phyloP scores from a whole-genome alignment of 2,113 vertebrate genomes.

The Paralichthys olivaceus region DNA sequence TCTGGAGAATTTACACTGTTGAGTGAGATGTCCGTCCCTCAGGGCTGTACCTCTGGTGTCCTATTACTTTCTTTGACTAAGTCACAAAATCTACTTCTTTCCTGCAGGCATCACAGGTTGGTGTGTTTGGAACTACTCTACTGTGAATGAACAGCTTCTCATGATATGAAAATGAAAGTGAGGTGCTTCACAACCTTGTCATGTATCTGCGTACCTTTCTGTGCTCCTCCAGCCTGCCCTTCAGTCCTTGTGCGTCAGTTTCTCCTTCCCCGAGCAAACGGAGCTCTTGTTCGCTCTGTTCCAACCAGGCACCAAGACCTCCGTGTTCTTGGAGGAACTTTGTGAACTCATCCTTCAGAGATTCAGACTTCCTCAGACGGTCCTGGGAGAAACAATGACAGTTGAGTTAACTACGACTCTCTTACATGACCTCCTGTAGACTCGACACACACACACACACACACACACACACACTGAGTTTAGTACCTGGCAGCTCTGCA shows the following conservation, averaged over 20 bases:
- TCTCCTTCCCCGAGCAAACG: constrained; percentile 80
- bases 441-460: neutral
- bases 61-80: too few species aligned
- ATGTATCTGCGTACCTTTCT: constrained; percentile 75
- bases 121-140: too few species aligned
- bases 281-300: constrained; percentile 88
- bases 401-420: neutral
- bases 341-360: constrained; percentile 88
- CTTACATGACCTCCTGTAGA: neutral
- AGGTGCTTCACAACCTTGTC: neutral
- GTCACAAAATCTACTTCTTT: too few species aligned
- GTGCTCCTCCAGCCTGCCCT: constrained; percentile 79
- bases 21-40: too few species aligned
- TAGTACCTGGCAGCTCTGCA: constrained; percentile 84
- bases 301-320: constrained; percentile 88
- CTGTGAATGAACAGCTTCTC: too few species aligned
- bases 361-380: constrained; percentile 86
- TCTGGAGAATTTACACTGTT: too few species aligned
- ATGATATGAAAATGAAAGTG: too few species aligned
- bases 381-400: constrained; percentile 65
- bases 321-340: constrained; percentile 92
- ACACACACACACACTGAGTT: neutral
- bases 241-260: constrained; percentile 79
- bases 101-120: too few species aligned
- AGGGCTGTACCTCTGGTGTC: too few species aligned